Conservation (phyloP, 2,888 invertebrate species). For the Octonoba sinensis region DNA sequence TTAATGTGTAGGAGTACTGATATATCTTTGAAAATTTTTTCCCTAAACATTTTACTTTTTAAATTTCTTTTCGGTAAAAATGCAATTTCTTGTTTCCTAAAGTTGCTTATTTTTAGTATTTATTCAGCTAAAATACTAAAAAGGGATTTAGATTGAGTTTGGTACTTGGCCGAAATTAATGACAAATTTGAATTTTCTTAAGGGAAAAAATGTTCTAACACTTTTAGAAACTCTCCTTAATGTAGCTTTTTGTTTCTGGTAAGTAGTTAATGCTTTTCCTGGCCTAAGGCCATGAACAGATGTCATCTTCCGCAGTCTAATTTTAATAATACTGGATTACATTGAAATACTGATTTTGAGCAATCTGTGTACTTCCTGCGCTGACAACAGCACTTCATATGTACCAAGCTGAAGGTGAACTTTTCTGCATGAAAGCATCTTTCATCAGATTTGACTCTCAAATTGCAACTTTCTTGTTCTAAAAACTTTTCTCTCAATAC, state of each 20-base stretch:
- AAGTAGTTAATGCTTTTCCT: slow-evolving; percentile 6
- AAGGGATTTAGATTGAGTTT: too few relatives aligned
- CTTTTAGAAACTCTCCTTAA: background rate
- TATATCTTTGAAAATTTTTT: too few relatives aligned
- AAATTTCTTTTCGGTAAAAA: too few relatives aligned
- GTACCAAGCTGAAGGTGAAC: slow-evolving; percentile 35
- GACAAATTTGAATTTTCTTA: background rate
- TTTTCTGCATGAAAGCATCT: slow-evolving; percentile 43
- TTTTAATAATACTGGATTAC: slow-evolving; percentile 34
- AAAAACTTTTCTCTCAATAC: slow-evolving; percentile 34
- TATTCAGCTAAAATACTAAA: too few relatives aligned
- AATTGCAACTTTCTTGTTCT: slow-evolving; percentile 23
- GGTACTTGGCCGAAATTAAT: too few relatives aligned
- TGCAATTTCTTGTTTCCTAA: too few relatives aligned
- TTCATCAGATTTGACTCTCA: slow-evolving; percentile 27
- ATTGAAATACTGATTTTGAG: slow-evolving; percentile 37
- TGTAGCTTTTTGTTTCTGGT: slow-evolving; percentile 2
- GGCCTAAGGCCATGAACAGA: slow-evolving; percentile 6
- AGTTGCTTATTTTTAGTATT: too few relatives aligned
- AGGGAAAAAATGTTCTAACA: background rate
- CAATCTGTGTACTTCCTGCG: slow-evolving; percentile 30
- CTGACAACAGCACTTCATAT: slow-evolving; percentile 26
- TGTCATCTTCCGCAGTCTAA: slow-evolving; percentile 35
- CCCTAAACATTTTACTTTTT: too few relatives aligned
- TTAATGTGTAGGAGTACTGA: too few relatives aligned